A percentile compares a stretch with the other conserved stretches of the same genome.
Evolutionary conservation across 2,113 vertebrate genomes (phyloP).

Genomic region (Camelus dromedarius): DNA sequence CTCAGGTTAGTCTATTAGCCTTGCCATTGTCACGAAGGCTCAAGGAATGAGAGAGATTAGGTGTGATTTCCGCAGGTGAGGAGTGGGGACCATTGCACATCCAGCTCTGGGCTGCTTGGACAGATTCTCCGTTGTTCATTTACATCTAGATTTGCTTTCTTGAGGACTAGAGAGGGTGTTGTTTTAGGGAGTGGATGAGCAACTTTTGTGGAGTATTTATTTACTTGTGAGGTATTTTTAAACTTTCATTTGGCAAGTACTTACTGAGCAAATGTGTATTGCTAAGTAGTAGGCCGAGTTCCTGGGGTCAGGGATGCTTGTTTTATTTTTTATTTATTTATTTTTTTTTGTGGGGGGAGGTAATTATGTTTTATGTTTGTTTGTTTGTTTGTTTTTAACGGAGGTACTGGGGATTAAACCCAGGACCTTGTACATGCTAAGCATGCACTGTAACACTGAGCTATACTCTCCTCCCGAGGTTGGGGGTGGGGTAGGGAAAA

Average conservation of each 20-base stretch:
- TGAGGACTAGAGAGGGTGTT: background rate
- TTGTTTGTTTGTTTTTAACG: too few relatives aligned
- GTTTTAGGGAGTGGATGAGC: background rate
- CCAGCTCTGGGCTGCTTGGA: background rate
- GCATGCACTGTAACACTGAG: too few relatives aligned
- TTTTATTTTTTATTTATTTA: too few relatives aligned
- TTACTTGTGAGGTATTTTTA: background rate
- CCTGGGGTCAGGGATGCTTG: too few relatives aligned
- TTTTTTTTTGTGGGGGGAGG: too few relatives aligned
- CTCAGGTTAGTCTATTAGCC: background rate
- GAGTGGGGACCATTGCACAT: too few relatives aligned
- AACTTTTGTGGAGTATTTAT: background rate
- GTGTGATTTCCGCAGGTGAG: background rate
- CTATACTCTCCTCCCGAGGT: background rate
- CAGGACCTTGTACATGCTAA: too few relatives aligned
- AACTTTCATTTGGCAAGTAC: background rate
- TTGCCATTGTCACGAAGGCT: background rate
- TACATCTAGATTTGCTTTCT: background rate
- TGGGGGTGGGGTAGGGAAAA: background rate
- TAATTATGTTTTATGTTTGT: too few relatives aligned
- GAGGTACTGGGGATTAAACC: too few relatives aligned
- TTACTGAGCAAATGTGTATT: background rate
- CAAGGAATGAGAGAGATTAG: background rate
- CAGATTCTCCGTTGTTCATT: background rate
- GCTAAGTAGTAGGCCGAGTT: background rate